A percentile compares a stretch with the other conserved stretches of the same genome.
Evolutionary conservation across 2,113 vertebrate genomes (phyloP).

Genomic region (Collichthys lucidus): DNA sequence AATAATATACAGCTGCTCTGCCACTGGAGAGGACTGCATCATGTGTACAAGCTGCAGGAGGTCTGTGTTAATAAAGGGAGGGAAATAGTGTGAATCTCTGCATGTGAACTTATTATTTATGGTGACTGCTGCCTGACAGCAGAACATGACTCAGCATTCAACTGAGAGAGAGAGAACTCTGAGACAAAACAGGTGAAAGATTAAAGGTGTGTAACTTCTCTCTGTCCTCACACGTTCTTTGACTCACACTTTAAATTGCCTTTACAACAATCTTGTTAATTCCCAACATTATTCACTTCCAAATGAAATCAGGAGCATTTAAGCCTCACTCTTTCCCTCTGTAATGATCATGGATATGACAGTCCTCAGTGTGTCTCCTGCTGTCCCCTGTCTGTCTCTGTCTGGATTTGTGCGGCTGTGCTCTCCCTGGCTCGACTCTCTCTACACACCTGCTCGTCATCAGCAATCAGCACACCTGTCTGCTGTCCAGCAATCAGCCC

Average conservation of each 20-base stretch:
- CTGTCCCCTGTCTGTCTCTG: no score
- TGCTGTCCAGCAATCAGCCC: no score
- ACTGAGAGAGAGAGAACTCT: not conserved
- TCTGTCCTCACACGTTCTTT: not conserved
- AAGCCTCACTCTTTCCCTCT: not conserved
- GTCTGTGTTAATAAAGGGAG: constrained; percentile 14
- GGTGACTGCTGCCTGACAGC: constrained; percentile 3
- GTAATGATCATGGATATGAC: no score
- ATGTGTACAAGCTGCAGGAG: constrained; percentile 10
- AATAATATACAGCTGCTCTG: not conserved
- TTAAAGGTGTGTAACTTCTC: not conserved
- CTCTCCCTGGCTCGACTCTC: no score
- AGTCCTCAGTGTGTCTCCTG: no score
- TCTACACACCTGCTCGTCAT: no score
- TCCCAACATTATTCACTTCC: not conserved
- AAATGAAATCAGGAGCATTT: not conserved
- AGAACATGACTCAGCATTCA: not conserved
- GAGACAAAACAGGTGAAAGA: not conserved
- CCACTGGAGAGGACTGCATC: constrained; percentile 28
- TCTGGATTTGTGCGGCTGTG: no score
- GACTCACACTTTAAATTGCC: not conserved
- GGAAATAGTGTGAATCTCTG: constrained; percentile 1
- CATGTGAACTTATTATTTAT: constrained; percentile 34
- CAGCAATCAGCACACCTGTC: no score
- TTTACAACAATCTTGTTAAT: not conserved